phyloP scores from a whole-genome alignment of 2,797 vertebrate genomes.

The Corythornis leucogaster region DNA sequence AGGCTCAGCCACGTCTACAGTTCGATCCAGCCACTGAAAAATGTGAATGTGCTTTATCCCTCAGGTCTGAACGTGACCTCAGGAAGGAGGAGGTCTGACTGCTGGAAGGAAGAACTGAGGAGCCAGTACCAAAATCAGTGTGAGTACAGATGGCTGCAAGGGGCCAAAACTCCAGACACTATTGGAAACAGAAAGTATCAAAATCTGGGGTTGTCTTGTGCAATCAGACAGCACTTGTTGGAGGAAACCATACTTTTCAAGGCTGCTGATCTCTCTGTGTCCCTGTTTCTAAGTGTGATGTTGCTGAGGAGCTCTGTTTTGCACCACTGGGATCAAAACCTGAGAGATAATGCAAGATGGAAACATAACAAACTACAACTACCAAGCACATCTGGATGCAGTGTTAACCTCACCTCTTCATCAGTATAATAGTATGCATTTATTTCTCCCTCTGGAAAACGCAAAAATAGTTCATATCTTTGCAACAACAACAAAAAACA shows the following conservation, averaged over 20 bases:
- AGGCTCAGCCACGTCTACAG: not conserved
- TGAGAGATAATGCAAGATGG: constrained; percentile 3
- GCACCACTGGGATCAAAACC: not conserved
- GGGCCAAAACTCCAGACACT: not conserved
- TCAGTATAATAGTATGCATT: not conserved
- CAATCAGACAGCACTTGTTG: not conserved
- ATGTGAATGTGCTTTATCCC: not conserved
- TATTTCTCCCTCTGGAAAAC: constrained; percentile 21
- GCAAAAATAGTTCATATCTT: not conserved
- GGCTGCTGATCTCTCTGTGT: not conserved
- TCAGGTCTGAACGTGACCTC: not conserved
- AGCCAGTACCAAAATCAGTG: not conserved
- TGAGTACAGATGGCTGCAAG: not conserved
- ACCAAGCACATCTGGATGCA: constrained; percentile 30
- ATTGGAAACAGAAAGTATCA: not conserved
- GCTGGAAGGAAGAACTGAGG: not conserved
- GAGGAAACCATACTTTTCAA: not conserved
- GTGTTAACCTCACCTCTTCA: not conserved
- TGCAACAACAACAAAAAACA: not conserved
- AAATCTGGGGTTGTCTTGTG: not conserved
- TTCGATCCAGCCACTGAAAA: not conserved
- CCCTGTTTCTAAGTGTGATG: not conserved
- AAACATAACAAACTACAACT: not conserved
- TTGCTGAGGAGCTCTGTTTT: not conserved
- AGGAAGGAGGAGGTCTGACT: not conserved